Percentiles rank a stretch among this genome's conserved stretches.
These are phyloP conservation scores for Chromoteleia sp. DNA, from an alignment of 2,888 invertebrate species.

Conservation along the genomic window DNA sequence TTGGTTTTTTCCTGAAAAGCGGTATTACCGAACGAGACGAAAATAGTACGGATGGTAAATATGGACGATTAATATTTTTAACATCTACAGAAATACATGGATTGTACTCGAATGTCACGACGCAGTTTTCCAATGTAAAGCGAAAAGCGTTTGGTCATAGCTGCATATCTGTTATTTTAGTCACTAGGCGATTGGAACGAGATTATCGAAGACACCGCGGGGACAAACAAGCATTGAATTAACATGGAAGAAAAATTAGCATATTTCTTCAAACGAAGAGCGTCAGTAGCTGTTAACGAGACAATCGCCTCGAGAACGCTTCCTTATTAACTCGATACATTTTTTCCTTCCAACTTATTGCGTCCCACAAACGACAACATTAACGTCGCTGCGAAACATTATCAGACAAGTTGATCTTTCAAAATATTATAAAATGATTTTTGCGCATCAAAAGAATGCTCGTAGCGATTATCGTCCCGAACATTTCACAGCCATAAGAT, in stretches of 20 bases:
- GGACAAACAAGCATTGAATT: slow-evolving; percentile 33
- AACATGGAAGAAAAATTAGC: slow-evolving; percentile 18
- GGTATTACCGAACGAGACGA: slow-evolving; percentile 6
- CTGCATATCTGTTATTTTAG: slow-evolving; percentile 20
- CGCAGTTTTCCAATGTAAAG: slow-evolving; percentile 22
- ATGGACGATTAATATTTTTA: neutral
- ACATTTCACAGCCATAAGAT: neutral
- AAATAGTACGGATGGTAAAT: slow-evolving; percentile 9
- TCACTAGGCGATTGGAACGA: neutral
- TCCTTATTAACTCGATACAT: slow-evolving; percentile 17
- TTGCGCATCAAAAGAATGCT: neutral
- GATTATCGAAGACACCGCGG: slow-evolving; percentile 4
- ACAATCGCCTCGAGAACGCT: slow-evolving; percentile 5
- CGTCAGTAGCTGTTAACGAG: slow-evolving; percentile 13
- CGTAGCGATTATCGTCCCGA: neutral
- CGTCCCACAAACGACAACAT: neutral
- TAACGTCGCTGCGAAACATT: neutral
- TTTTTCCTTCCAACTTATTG: slow-evolving; percentile 1
- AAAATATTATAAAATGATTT: neutral
- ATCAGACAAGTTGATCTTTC: neutral
- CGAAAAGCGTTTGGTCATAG: neutral
- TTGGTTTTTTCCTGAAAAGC: slow-evolving; percentile 33
- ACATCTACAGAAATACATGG: slow-evolving; percentile 10
- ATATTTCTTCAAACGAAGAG: slow-evolving; percentile 20
- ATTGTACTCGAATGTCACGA: neutral